Base-by-base conservation (phyloP, 2,888 invertebrate species). In the Junonia oenone region DNA sequence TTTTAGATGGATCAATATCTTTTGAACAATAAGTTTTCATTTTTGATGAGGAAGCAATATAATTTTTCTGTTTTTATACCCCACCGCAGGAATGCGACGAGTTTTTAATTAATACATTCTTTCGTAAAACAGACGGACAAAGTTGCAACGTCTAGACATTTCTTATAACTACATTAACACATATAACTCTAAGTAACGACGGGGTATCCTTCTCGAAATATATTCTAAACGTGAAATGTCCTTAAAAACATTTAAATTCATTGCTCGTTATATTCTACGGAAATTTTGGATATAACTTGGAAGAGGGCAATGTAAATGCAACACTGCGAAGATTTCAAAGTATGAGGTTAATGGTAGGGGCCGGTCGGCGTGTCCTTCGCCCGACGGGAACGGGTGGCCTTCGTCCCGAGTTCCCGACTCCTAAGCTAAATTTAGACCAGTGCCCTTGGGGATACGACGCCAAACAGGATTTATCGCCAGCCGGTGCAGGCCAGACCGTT, bases 391-490 rank as follows among this genome's bases (percentile, higher is more conserved):
- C 71, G 62, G 62, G 64, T 71, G 83, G 78, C 84, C 83, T 82
- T 84, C 81, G 77, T 69, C 62, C 73, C 73, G 75, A 70, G 53
- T 50, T 61, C 61, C 58, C 61, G 58, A 70, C 56, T 56, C 53
- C 38, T 71, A 71, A 55, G 76, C 86, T 89, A 88, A 79, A 83
- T 83, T 86, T 89, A 89, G 78, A 76, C 59, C 58, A 62, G 70
- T 79, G 84, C 83, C 85, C 87, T 87, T 87, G 85, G 80, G 77
- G 75, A 69, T 75, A 64, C 62, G 67, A 74, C 81, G 72, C 77
- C 78, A 80, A 84, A 85, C 85, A 79, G 84, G 86, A 87, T 86
- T 84, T 84, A 85, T 83, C 70, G 76, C 63, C 69, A 71, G 70
- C 71, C 68, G 62, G 58, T 62, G 61, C 62, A 35, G 55, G 13